Base-by-base conservation (phyloP, 2,797 vertebrate species). In the Eremophila alpestris region DNA sequence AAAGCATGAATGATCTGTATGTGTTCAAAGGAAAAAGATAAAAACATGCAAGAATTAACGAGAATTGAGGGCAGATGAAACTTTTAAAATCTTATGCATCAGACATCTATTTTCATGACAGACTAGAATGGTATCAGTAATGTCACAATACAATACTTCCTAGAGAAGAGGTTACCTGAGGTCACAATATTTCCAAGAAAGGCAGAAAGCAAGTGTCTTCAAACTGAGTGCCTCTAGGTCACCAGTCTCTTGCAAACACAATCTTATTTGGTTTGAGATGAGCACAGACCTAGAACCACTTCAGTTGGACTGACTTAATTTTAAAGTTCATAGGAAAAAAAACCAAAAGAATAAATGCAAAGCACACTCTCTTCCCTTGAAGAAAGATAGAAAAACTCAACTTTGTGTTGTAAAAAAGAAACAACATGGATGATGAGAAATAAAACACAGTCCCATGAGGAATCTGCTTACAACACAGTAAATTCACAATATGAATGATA, bases 401-500 rank as follows among this genome's bases (percentile, higher is more conserved):
- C 34, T 59, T 92, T 67, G 19, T 88, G 32, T 64, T 32, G 73
- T n/a, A 93, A 82, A 88, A 65, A 93, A 64, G 16, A 32, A 96
- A 87, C 62, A 84, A 90, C 30, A 85, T 54, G 69, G 51, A 91
- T 78, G 55, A 92, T 76, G 82, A 95, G 79, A 79, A 84, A 91
- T 46, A 87, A 85, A 90, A 65, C 49, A 82, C 20, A 78, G 5
- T 86, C 58, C 49, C 54, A 62, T 11, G 24, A 87, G 60, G 27
- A 89, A 83, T 70, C 74, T 85, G 54, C 49, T 77, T 87, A 95
- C 87, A 94, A 19, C 40, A 83, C 38, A 74, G 52, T 78, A 91
- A 92, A 91, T 77, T 96, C 87, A 93, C 34, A 79, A 34, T 77
- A 93, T 34, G 46, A 55, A 40, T 89, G 84, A 96, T 95, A 95